These are phyloP conservation scores for Cephalopholis sonnerati DNA, from an alignment of 2,113 vertebrate genomes.

Conservation along the genomic window DNA sequence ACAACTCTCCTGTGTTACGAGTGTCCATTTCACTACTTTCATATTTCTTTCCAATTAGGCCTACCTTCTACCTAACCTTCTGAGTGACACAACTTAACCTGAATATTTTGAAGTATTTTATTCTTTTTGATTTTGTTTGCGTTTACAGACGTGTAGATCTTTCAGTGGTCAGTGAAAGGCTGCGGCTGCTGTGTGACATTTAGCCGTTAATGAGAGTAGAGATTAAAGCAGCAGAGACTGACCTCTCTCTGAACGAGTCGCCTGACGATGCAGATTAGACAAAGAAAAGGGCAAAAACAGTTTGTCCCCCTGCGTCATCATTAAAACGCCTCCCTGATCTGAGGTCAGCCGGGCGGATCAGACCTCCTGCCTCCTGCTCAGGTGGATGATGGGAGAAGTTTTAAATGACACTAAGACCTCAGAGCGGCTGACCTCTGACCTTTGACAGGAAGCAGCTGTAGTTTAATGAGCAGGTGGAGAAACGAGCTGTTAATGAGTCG, in stretches of 20 bases:
- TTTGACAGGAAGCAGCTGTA: not conserved
- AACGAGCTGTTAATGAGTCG: slow-evolving; percentile 9
- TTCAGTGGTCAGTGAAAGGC: too few relatives aligned
- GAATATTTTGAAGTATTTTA: too few relatives aligned
- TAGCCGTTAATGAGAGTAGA: slow-evolving; percentile 56
- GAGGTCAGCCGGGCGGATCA: not conserved
- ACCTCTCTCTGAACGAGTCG: slow-evolving; percentile 10
- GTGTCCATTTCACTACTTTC: too few relatives aligned
- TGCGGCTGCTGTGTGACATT: slow-evolving; percentile 52
- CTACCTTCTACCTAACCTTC: too few relatives aligned
- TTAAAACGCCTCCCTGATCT: slow-evolving; percentile 11
- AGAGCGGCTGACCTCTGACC: slow-evolving; percentile 24
- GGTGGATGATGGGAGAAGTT: slow-evolving; percentile 4
- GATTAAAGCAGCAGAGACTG: slow-evolving; percentile 45
- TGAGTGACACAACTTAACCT: too few relatives aligned
- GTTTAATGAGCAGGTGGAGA: slow-evolving; percentile 38
- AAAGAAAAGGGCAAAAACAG: slow-evolving; percentile 54
- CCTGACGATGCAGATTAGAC: slow-evolving; percentile 47
- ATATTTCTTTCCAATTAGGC: too few relatives aligned
- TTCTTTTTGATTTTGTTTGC: too few relatives aligned
- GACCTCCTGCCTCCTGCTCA: not conserved
- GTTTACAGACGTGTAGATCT: too few relatives aligned
- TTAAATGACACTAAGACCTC: not conserved
- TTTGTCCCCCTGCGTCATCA: slow-evolving; percentile 40
- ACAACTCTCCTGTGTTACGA: too few relatives aligned